Percentiles rank a stretch among this genome's conserved stretches.
These are phyloP conservation scores for Addax nasomaculatus DNA, from an alignment of 2,113 vertebrate species.

Conservation along the genomic window DNA sequence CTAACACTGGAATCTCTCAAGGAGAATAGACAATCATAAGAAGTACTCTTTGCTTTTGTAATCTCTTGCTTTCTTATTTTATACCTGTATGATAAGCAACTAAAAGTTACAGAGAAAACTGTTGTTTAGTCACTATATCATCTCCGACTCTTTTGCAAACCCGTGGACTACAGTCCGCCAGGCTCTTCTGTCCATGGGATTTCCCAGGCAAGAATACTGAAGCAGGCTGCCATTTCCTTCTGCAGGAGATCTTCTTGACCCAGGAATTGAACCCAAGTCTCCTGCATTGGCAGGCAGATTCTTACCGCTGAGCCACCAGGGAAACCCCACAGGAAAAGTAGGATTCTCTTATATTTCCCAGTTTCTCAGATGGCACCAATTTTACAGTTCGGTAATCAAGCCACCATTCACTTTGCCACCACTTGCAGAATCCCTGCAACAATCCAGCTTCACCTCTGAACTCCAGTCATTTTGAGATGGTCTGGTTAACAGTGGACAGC, in stretches of 20 bases:
- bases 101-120: neutral
- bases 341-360: neutral
- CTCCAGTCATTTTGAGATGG: neutral
- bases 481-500: neutral
- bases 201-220: neutral
- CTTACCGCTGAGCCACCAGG: neutral
- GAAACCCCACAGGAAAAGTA: neutral
- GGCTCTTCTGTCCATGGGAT: neutral
- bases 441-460: neutral
- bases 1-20: neutral
- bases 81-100: neutral
- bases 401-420: neutral
- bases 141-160: neutral
- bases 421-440: neutral
- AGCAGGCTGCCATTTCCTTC: neutral
- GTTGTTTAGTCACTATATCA: neutral
- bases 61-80: neutral
- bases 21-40: neutral
- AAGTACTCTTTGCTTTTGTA: constrained; percentile 17
- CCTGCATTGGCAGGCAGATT: neutral
- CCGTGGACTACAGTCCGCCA: neutral
- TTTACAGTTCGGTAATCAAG: neutral
- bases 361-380: neutral
- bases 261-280: neutral
- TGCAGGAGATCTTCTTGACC: neutral